Conservation (phyloP, 2,888 invertebrate genomes). For the Xanthia icteritia region DNA sequence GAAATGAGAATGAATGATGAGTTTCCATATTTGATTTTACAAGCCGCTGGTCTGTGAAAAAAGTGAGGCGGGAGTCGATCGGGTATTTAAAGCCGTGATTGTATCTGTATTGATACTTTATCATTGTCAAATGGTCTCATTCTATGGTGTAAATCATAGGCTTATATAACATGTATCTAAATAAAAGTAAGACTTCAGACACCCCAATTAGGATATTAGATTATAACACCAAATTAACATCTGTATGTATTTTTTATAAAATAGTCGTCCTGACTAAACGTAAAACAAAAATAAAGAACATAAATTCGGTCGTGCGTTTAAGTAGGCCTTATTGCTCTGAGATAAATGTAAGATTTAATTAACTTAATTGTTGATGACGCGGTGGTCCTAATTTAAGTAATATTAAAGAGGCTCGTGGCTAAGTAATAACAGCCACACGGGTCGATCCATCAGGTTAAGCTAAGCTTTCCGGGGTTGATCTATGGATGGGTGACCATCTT, state of each 20-base stretch:
- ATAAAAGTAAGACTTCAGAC: background rate
- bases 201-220: background rate
- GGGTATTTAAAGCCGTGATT: slow-evolving; percentile 32
- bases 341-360: no score
- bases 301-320: no score
- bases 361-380: no score
- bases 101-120: slow-evolving; percentile 41
- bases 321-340: no score
- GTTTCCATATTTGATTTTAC: slow-evolving; percentile 54
- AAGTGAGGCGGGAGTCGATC: slow-evolving; percentile 22
- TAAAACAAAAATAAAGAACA: no score
- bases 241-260: background rate
- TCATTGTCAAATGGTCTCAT: slow-evolving; percentile 31
- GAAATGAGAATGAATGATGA: slow-evolving; percentile 37
- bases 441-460: no score
- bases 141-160: background rate
- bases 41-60: slow-evolving; percentile 44
- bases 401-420: no score
- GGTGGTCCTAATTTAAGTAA: no score
- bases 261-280: no score
- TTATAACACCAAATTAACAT: background rate
- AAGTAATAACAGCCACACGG: no score
- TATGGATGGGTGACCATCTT: no score
- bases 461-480: no score
- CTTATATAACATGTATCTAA: background rate